These are phyloP conservation scores for Bufo bufo DNA, from an alignment of 2,113 vertebrate genomes.

Conservation along the genomic window DNA sequence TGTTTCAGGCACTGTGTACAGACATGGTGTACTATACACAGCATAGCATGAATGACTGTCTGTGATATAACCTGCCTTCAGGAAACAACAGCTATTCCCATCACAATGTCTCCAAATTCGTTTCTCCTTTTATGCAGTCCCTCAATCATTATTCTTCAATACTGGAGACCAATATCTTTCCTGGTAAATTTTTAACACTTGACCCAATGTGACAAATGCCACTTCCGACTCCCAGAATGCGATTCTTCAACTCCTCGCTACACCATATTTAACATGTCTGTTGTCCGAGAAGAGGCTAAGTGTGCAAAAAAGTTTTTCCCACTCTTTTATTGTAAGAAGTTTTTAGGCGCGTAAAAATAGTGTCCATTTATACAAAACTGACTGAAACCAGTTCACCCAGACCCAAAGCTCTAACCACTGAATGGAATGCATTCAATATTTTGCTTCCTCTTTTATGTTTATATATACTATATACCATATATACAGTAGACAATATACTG, in stretches of 20 bases:
- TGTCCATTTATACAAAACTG: no score
- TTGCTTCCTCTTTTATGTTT: no score
- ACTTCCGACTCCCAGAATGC: not conserved
- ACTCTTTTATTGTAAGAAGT: no score
- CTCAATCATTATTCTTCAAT: not conserved
- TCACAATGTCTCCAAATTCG: not conserved
- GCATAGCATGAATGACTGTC: not conserved
- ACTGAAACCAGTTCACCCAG: no score
- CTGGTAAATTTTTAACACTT: not conserved
- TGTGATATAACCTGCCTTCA: not conserved
- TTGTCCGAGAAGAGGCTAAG: no score
- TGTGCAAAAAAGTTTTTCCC: no score
- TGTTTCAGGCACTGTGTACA: not conserved
- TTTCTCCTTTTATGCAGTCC: not conserved
- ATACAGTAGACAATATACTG: not conserved
- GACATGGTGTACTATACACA: not conserved
- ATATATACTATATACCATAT: no score
- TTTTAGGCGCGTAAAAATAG: no score
- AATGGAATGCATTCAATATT: no score
- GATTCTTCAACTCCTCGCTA: not conserved
- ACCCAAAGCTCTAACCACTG: no score
- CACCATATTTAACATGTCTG: not conserved
- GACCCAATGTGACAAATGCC: not conserved
- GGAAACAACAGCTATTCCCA: not conserved
- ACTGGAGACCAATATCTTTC: not conserved